Percentiles rank a stretch among this genome's conserved stretches.
phyloP scores from a whole-genome alignment of 2,797 vertebrate species.

The Petrocephalus schoutedeni region DNA sequence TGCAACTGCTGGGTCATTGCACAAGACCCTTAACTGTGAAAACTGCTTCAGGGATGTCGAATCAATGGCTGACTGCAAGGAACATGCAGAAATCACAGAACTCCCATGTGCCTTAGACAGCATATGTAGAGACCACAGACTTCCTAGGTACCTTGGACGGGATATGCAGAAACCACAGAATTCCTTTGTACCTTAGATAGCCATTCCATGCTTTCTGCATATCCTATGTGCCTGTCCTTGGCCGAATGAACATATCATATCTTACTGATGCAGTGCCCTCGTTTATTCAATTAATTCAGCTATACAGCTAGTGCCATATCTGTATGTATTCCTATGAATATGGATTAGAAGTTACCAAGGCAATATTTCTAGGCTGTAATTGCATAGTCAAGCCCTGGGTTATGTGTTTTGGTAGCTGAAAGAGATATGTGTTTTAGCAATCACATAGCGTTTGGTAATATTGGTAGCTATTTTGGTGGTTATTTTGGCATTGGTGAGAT shows the following conservation, averaged over 20 bases:
- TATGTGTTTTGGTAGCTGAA: not conserved
- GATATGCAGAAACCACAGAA: not conserved
- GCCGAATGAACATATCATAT: not conserved
- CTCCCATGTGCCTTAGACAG: not conserved
- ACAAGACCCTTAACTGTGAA: not conserved
- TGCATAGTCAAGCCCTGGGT: not conserved
- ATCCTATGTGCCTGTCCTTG: not conserved
- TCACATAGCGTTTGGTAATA: not conserved
- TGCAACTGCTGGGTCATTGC: not conserved
- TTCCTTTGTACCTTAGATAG: not conserved
- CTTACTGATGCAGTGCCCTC: not conserved
- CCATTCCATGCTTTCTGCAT: too few relatives aligned
- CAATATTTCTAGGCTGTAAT: not conserved
- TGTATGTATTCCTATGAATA: not conserved
- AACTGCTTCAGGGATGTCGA: not conserved
- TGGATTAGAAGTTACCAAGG: not conserved
- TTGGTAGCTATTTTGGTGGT: not conserved
- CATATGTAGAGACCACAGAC: not conserved
- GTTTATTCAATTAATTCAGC: not conserved
- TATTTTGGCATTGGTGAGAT: not conserved
- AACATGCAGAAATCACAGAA: not conserved
- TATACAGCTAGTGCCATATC: not conserved
- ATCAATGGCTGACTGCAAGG: not conserved
- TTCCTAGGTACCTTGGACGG: not conserved
- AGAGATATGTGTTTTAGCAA: not conserved